phyloP scores from a whole-genome alignment of 2,888 invertebrate genomes.

The Cecidostiba fungosa region DNA sequence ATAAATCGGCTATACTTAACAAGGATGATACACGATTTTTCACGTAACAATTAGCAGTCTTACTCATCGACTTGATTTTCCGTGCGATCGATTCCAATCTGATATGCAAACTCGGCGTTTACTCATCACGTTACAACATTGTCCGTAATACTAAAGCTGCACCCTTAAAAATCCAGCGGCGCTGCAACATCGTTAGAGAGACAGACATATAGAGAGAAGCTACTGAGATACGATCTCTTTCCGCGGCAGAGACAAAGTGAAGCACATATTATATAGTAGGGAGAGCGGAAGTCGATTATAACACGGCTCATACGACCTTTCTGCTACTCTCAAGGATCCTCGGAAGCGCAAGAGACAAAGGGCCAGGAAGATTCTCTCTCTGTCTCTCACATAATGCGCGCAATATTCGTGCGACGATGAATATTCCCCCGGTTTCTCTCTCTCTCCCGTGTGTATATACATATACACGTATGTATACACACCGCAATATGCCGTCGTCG shows the following conservation, averaged over 20 bases:
- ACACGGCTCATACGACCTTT: conserved; percentile 45
- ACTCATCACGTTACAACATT: too few relatives aligned
- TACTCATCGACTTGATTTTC: too few relatives aligned
- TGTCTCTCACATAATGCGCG: conserved; percentile 48
- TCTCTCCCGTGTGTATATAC: background rate
- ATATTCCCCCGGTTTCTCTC: conserved; percentile 65
- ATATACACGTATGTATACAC: conserved; percentile 32
- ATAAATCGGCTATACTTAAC: too few relatives aligned
- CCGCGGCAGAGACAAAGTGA: background rate
- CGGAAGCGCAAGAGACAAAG: conserved; percentile 56
- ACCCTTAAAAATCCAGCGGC: background rate
- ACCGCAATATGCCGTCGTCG: conserved; percentile 67
- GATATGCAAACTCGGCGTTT: too few relatives aligned
- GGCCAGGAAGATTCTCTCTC: conserved; percentile 12
- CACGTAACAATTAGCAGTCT: too few relatives aligned
- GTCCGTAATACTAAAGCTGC: too few relatives aligned
- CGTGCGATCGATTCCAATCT: background rate
- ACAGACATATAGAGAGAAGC: background rate
- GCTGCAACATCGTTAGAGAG: background rate
- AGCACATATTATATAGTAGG: background rate
- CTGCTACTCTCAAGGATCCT: conserved; percentile 36
- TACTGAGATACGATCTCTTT: background rate
- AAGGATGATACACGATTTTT: too few relatives aligned
- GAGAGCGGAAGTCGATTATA: conserved; percentile 64
- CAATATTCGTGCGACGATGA: conserved; percentile 63